These are phyloP conservation scores for Meteorus sp. DNA, from an alignment of 1,140 invertebrate genomes.

Conservation along the genomic window DNA sequence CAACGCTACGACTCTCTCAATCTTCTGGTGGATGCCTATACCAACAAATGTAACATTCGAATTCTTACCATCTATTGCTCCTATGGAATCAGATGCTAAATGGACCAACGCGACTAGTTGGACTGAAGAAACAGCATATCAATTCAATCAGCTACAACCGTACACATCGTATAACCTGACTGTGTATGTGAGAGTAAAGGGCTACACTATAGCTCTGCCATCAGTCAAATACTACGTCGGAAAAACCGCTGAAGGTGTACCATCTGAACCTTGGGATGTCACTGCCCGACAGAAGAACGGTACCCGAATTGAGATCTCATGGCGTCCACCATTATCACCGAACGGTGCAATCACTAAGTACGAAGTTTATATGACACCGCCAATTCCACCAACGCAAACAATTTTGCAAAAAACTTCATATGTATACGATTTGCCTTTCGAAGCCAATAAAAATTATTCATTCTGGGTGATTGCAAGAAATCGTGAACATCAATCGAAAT, in stretches of 20 bases:
- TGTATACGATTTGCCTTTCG: constrained; percentile 63
- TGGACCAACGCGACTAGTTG: constrained; percentile 65
- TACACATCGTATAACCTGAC: constrained; percentile 78
- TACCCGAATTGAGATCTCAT: constrained; percentile 66
- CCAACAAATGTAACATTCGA: constrained; percentile 56
- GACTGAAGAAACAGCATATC: constrained; percentile 60
- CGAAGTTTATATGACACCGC: constrained; percentile 66
- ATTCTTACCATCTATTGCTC: constrained; percentile 65
- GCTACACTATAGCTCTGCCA: constrained; percentile 55
- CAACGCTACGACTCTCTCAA: constrained; percentile 56
- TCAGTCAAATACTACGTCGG: constrained; percentile 65
- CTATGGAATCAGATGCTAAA: constrained; percentile 34
- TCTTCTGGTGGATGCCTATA: constrained; percentile 63
- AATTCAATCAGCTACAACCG: constrained; percentile 68
- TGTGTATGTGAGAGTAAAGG: constrained; percentile 69
- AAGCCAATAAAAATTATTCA: constrained; percentile 66
- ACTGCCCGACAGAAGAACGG: constrained; percentile 66
- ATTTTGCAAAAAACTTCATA: constrained; percentile 52
- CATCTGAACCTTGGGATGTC: constrained; percentile 68
- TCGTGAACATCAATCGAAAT: constrained; percentile 60
- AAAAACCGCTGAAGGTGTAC: constrained; percentile 68
- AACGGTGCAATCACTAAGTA: constrained; percentile 70
- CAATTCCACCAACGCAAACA: constrained; percentile 53
- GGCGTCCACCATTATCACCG: constrained; percentile 66
- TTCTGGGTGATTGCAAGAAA: constrained; percentile 80